Evolutionary conservation across 2,888 invertebrate species (phyloP).

Genomic region (Monochamus alternatus): DNA sequence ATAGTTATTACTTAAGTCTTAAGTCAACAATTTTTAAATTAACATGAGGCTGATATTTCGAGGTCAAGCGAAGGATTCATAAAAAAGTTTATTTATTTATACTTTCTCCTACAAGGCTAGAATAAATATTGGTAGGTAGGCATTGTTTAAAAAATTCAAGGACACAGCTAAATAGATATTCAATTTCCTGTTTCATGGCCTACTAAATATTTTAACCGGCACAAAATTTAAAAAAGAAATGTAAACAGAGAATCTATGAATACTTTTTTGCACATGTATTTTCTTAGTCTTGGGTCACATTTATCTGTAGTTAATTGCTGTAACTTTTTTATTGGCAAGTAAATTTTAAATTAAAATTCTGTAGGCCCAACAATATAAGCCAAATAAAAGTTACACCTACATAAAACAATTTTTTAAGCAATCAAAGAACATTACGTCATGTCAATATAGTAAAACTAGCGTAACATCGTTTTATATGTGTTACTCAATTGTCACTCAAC

Average conservation of each 20-base stretch:
- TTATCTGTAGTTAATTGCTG: no score
- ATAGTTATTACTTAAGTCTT: neutral
- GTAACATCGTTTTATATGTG: neutral
- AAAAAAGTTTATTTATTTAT: slow-evolving; percentile 31
- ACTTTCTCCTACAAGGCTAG: slow-evolving; percentile 34
- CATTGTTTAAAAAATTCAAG: slow-evolving; percentile 21
- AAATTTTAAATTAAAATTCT: no score
- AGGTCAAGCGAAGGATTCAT: slow-evolving; percentile 20
- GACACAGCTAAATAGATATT: neutral
- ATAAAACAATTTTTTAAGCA: neutral
- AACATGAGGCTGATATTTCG: neutral
- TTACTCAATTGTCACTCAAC: neutral
- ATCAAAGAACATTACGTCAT: neutral
- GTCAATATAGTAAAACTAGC: neutral
- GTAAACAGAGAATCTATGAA: no score
- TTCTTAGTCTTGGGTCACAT: no score
- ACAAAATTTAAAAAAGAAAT: no score
- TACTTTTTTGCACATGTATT: no score
- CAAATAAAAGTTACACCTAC: no score
- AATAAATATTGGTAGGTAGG: slow-evolving; percentile 11
- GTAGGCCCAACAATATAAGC: no score
- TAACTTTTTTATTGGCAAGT: no score
- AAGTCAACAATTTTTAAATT: slow-evolving; percentile 7
- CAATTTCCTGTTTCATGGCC: slow-evolving; percentile 12
- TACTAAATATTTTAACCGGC: neutral